Evolutionary conservation across 2,888 invertebrate species (phyloP).

Genomic region (Zootermopsis nevadensis): DNA sequence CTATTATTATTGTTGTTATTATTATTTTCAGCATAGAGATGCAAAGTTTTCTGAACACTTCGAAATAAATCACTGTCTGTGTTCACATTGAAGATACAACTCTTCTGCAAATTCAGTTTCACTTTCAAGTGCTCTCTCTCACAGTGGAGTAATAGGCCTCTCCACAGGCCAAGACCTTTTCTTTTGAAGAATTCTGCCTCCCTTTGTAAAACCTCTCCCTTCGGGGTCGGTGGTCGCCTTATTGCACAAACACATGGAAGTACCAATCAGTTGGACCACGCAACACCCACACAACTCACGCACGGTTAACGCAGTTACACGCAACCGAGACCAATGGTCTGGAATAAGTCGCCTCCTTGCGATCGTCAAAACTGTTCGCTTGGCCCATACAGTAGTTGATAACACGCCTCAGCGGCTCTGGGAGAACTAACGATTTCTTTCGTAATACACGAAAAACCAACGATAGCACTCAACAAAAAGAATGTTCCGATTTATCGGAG

Average conservation of each 20-base stretch:
- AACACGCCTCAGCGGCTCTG: neutral
- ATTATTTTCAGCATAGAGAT: too few relatives aligned
- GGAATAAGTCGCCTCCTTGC: neutral
- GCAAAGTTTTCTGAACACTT: too few relatives aligned
- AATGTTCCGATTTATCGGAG: neutral
- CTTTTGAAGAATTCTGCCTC: neutral
- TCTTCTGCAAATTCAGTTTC: too few relatives aligned
- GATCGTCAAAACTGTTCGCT: neutral
- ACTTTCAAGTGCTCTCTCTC: too few relatives aligned
- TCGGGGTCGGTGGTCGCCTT: constrained; percentile 4
- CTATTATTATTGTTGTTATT: too few relatives aligned
- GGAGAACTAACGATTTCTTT: neutral
- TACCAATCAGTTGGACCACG: constrained; percentile 25
- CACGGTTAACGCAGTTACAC: neutral
- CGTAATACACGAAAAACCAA: neutral
- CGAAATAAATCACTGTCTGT: too few relatives aligned
- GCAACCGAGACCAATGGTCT: constrained; percentile 10
- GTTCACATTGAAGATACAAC: too few relatives aligned
- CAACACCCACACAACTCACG: neutral
- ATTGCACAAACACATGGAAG: constrained; percentile 39
- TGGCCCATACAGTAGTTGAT: neutral
- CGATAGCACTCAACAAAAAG: neutral
- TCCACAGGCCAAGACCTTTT: neutral
- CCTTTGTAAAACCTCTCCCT: constrained; percentile 12
- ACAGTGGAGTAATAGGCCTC: too few relatives aligned